Evolutionary conservation across 2,797 vertebrate genomes (phyloP), one percentile per base, ranked within the genome.

Genomic region (Atherinosoma microstoma): DNA sequence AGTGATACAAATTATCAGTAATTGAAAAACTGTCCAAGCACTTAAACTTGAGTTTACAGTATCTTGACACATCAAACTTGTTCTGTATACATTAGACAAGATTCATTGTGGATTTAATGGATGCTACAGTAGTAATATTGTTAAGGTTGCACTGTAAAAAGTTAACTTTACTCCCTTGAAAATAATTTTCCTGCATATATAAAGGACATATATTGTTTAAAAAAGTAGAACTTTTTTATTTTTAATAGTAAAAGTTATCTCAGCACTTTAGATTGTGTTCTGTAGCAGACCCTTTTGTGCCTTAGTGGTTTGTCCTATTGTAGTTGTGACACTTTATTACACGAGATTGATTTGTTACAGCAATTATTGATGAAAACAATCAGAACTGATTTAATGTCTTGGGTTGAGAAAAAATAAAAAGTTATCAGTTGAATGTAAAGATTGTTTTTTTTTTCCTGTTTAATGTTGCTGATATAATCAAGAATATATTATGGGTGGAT

Each of bases 391-490:
- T 67, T 40, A 34, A 6, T 66, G 32, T 74, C 13, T 36, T 60
- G n/a, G 12, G 13, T 40, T 62, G 29, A 60, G n/a, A 32, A 69
- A 82, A 18, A 85, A 82, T 76, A 57, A 79, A 77, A 58, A 45
- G 22, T 22, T 16, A 49, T 68, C 10, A 36, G 10, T 11, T 64
- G 24, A 8, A 15, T 13, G 7, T 36, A 70, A 64, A 69, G 1
- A 16, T 42, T 22, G 64, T n/a, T n/a, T n/a, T 40, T 72, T 29
- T 65, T 0, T 35, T 71, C 29, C 16, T 62, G 7, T 3, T 29
- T 11, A 20, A 22, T 64, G 11, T 45, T 64, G 9, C 27, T 58
- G 13, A 57, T 0, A 59, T 36, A 1, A 70, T 59, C 20, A 27
- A 62, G 12, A 58, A 16, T 42, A 27, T 29, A 6, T 24, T 18